Evolutionary conservation across 2,888 invertebrate genomes (phyloP), one percentile per base, ranked within the genome.

Genomic region (Coleophora flavipennella): DNA sequence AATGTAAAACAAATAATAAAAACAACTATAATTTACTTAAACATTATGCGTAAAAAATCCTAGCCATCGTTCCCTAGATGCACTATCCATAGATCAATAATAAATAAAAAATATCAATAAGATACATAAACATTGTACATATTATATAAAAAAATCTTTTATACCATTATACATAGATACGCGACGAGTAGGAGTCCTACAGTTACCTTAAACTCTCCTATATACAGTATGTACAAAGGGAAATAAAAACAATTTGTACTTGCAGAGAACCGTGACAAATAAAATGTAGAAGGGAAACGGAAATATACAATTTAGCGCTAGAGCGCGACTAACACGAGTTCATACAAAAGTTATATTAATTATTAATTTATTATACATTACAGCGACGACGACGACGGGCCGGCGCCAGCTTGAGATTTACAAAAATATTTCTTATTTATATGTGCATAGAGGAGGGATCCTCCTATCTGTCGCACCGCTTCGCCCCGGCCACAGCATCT

Each of bases 181-280:
- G 64, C 61, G 64, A 62, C 66, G 64, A 65, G 63, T 59, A 62
- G 58, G 62, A 62, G 62, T 59, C 67, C 69, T 74, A 76, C 58
- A 55, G n/a, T 50, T 62, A 56, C 59, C 69, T 63, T 65, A 66
- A 69, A 69, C 59, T 64, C 65, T 67, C 62, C 60, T 85, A 85
- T 84, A 75, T 85, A 85, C 84, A 85, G 69, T 85, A 85, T 85
- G 74, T 85, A 85, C 85, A 86, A 58, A 68, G 75, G 71, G 72
- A 81, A 84, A 83, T 79, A 83, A 78, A 83, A 84, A 84, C 80
- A 83, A 81, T 85, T 85, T 85, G 85, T 85, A 85, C 85, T 85
- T 80, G 83, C 81, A 79, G 84, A 84, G 62, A 80, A 79, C 67
- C 67, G 77, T 79, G 72, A 77, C n/a, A 69, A 71, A 63, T 60